Conservation (phyloP, 2,113 vertebrate genomes). For the Suncus etruscus region DNA sequence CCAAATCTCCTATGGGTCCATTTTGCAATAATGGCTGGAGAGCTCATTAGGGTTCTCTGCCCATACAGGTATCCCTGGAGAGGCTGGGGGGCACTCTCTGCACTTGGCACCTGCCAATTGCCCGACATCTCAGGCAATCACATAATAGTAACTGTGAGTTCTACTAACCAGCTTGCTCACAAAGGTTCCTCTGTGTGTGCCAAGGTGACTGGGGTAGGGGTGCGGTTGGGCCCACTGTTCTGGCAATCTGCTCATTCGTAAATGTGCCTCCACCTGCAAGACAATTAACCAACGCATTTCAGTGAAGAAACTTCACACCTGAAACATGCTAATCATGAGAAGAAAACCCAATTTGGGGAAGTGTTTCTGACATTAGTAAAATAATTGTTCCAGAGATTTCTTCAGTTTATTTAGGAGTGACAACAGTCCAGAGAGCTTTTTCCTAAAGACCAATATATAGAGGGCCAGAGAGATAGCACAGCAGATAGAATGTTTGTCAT, state of each 20-base stretch:
- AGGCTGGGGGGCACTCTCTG: conserved; percentile 48
- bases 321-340: conserved; percentile 66
- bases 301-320: conserved; percentile 76
- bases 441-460: not conserved
- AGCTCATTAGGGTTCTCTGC: conserved; percentile 78
- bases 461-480: too few relatives aligned
- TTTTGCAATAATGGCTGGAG: conserved; percentile 80
- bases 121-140: conserved; percentile 70
- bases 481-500: too few relatives aligned
- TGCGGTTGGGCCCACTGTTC: not conserved
- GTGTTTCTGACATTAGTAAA: conserved; percentile 41
- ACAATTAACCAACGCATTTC: conserved; percentile 72
- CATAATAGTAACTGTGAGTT: conserved; percentile 61
- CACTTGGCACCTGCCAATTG: conserved; percentile 77
- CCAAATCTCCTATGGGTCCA: conserved; percentile 78
- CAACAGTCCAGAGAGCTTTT: not conserved
- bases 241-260: conserved; percentile 57
- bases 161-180: conserved; percentile 46
- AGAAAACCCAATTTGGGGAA: conserved; percentile 33
- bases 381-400: conserved; percentile 49
- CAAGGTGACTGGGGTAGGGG: conserved; percentile 80
- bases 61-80: conserved; percentile 58
- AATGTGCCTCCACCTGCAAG: conserved; percentile 69
- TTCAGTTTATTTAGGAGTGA: not conserved
- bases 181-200: conserved; percentile 65